Evolutionary conservation across 2,113 vertebrate genomes (phyloP).

Genomic region (Semicossyphus pulcher): DNA sequence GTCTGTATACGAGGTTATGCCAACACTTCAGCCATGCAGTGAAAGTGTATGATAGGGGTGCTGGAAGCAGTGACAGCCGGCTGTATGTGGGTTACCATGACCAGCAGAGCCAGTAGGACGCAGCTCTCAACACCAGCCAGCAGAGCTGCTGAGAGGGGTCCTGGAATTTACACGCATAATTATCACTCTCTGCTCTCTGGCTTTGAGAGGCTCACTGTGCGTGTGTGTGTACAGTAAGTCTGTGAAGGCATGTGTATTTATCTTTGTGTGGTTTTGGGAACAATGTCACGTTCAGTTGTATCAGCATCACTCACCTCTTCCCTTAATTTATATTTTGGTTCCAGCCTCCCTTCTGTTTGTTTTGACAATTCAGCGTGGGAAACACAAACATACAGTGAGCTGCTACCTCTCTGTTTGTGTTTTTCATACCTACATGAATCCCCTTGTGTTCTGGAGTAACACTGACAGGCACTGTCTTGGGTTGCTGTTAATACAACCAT

Average conservation of each 20-base stretch:
- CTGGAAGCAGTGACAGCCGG: slow-evolving; percentile 44
- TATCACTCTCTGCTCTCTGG: slow-evolving; percentile 70
- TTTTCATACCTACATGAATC: slow-evolving; percentile 60
- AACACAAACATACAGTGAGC: slow-evolving; percentile 65
- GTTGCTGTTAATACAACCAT: slow-evolving; percentile 24
- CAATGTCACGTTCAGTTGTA: slow-evolving; percentile 54
- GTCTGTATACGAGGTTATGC: slow-evolving; percentile 14
- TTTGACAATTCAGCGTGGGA: slow-evolving; percentile 73
- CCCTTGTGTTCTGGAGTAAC: slow-evolving; percentile 28
- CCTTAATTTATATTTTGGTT: slow-evolving; percentile 77
- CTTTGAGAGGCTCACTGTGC: slow-evolving; percentile 61
- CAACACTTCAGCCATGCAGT: slow-evolving; percentile 32
- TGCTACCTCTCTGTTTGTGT: slow-evolving; percentile 50
- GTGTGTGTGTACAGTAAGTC: slow-evolving; percentile 10
- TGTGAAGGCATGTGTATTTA: slow-evolving; percentile 47
- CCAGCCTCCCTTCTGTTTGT: slow-evolving; percentile 57
- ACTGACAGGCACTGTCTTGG: slow-evolving; percentile 44
- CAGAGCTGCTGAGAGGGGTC: slow-evolving; percentile 60
- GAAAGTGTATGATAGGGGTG: slow-evolving; percentile 58
- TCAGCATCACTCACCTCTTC: slow-evolving; percentile 65
- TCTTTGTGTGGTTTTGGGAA: slow-evolving; percentile 64
- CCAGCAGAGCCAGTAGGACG: slow-evolving; percentile 45
- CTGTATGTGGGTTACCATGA: slow-evolving; percentile 60
- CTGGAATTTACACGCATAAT: slow-evolving; percentile 78
- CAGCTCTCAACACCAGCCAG: slow-evolving; percentile 72